Conservation (phyloP, 2,888 invertebrate genomes). For the Herminia tarsipennalis region DNA sequence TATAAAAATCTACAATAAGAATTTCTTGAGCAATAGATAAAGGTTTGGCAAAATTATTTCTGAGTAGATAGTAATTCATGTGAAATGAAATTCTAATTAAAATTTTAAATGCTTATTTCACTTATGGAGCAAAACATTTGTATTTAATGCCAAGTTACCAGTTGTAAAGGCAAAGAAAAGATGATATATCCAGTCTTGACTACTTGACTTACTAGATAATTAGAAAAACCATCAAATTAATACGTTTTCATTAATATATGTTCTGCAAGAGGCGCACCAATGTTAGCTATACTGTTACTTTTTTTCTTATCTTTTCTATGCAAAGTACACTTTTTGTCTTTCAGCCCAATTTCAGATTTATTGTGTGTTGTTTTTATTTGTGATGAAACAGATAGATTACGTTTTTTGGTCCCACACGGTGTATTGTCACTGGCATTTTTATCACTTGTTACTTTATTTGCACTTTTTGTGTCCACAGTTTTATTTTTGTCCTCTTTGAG, state of each 20-base stretch:
- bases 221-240: constrained; percentile 45
- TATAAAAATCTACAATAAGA: too few relatives aligned
- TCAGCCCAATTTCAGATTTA: constrained; percentile 75
- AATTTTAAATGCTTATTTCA: too few relatives aligned
- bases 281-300: constrained; percentile 64
- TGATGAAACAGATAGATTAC: constrained; percentile 67
- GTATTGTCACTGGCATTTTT: constrained; percentile 53
- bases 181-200: constrained; percentile 19
- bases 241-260: constrained; percentile 77
- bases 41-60: too few relatives aligned
- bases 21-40: too few relatives aligned
- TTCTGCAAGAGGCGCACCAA: constrained; percentile 67
- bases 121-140: too few relatives aligned
- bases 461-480: constrained; percentile 42
- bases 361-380: constrained; percentile 79
- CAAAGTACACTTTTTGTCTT: constrained; percentile 71
- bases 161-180: too few relatives aligned
- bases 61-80: too few relatives aligned
- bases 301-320: constrained; percentile 68
- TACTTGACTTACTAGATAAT: constrained; percentile 15
- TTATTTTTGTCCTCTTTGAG: constrained; percentile 34
- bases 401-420: constrained; percentile 69
- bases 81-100: too few relatives aligned
- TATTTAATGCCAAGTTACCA: too few relatives aligned
- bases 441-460: constrained; percentile 38